These are phyloP conservation scores for Asobara japonica DNA, from an alignment of 1,140 invertebrate genomes.

Conservation along the genomic window DNA sequence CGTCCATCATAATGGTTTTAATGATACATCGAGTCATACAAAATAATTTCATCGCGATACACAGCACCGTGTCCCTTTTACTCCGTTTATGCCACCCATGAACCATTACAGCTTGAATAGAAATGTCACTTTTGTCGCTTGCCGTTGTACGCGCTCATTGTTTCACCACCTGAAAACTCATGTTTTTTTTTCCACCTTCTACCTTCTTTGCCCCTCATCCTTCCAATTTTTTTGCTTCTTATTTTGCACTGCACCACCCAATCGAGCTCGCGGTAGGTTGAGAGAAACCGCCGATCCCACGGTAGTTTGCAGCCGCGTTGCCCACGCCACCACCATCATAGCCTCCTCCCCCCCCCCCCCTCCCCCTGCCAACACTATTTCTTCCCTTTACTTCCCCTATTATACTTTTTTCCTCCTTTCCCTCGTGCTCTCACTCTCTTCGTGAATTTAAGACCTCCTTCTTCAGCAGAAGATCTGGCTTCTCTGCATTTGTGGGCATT, in stretches of 20 bases:
- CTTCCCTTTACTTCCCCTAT: conserved; percentile 4
- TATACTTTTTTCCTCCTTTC: conserved; percentile 1
- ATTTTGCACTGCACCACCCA: conserved; percentile 21
- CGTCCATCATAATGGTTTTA: no score
- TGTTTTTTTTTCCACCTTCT: not conserved
- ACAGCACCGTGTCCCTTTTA: no score
- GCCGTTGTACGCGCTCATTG: no score
- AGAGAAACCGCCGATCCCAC: conserved; percentile 38
- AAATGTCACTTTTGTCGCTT: no score
- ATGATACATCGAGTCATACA: no score
- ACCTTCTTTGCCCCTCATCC: not conserved
- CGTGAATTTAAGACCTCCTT: not conserved
- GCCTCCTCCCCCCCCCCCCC: no score
- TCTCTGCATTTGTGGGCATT: conserved; percentile 26
- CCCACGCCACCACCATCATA: conserved; percentile 24
- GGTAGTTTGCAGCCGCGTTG: conserved; percentile 26
- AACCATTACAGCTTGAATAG: no score
- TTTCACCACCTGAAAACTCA: no score
- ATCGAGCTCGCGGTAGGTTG: conserved; percentile 17
- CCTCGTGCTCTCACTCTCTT: not conserved
- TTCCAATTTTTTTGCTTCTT: conserved; percentile 1
- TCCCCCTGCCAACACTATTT: conserved; percentile 3
- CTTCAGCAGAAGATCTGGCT: not conserved
- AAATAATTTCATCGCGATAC: no score
- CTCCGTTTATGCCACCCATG: no score